Percentiles rank a stretch among this genome's conserved stretches.
phyloP scores from a whole-genome alignment of 2,113 vertebrate species.

The Ranitomeya imitator region DNA sequence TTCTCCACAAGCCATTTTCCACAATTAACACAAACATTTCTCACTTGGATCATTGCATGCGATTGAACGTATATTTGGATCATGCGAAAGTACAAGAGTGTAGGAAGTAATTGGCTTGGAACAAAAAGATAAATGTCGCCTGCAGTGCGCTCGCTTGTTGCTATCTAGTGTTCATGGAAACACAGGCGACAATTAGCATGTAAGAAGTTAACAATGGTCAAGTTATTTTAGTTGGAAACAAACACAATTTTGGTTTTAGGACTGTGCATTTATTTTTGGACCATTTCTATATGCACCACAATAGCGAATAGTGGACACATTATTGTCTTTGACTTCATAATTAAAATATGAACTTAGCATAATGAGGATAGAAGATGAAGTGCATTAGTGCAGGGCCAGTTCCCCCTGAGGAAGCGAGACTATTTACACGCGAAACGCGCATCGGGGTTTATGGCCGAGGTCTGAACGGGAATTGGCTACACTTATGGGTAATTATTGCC shows the following conservation, averaged over 20 bases:
- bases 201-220: conserved; percentile 31
- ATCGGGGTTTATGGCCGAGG: no score
- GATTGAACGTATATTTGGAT: conserved; percentile 27
- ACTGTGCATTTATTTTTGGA: not conserved
- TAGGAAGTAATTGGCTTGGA: conserved; percentile 34
- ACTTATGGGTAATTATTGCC: no score
- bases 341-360: not conserved
- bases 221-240: conserved; percentile 7
- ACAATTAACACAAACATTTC: conserved; percentile 7
- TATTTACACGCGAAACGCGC: no score
- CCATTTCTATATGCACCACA: not conserved
- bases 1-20: not conserved
- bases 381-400: not conserved
- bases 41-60: not conserved
- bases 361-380: not conserved
- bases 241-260: not conserved
- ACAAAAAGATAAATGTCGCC: conserved; percentile 34
- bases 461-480: no score
- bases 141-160: not conserved
- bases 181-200: conserved; percentile 26
- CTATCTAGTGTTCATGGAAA: not conserved
- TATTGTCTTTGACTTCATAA: not conserved
- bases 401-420: no score
- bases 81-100: conserved; percentile 5
- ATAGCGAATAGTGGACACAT: not conserved